phyloP scores from a whole-genome alignment of 2,888 invertebrate species.

The Ernsta delagoae region DNA sequence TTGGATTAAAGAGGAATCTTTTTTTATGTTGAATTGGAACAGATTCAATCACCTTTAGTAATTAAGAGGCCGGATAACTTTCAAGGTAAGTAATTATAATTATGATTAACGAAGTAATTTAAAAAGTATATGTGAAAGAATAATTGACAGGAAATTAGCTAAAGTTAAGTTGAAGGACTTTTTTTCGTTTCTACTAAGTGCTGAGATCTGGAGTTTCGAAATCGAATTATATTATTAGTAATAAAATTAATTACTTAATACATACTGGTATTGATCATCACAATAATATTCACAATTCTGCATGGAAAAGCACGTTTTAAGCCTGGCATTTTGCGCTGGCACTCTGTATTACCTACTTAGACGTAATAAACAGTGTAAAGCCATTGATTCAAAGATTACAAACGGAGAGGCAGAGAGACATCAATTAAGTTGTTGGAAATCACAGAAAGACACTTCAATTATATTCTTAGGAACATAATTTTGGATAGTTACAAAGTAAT shows the following conservation, averaged over 20 bases:
- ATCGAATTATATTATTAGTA: constrained; percentile 3
- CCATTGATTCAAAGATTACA: too few relatives aligned
- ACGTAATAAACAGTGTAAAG: too few relatives aligned
- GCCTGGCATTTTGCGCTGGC: too few relatives aligned
- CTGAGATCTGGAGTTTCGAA: neutral
- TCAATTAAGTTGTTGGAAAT: neutral
- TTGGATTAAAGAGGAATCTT: neutral
- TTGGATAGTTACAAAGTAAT: neutral
- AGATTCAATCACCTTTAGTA: constrained; percentile 31
- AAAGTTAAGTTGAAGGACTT: constrained; percentile 15
- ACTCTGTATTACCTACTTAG: too few relatives aligned
- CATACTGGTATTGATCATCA: too few relatives aligned
- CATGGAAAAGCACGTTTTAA: too few relatives aligned
- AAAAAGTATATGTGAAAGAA: constrained; percentile 42
- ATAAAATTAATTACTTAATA: too few relatives aligned
- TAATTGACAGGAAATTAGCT: constrained; percentile 37
- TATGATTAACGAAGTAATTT: constrained; percentile 55
- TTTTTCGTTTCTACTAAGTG: constrained; percentile 12
- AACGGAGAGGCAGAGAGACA: neutral
- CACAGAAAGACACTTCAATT: neutral
- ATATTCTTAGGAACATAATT: neutral
- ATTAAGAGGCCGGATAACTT: constrained; percentile 53
- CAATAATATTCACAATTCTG: too few relatives aligned
- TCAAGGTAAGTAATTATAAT: constrained; percentile 51
- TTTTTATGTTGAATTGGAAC: constrained; percentile 8